Base-by-base conservation (phyloP, 2,113 vertebrate genomes). In the Actinemys pallida region DNA sequence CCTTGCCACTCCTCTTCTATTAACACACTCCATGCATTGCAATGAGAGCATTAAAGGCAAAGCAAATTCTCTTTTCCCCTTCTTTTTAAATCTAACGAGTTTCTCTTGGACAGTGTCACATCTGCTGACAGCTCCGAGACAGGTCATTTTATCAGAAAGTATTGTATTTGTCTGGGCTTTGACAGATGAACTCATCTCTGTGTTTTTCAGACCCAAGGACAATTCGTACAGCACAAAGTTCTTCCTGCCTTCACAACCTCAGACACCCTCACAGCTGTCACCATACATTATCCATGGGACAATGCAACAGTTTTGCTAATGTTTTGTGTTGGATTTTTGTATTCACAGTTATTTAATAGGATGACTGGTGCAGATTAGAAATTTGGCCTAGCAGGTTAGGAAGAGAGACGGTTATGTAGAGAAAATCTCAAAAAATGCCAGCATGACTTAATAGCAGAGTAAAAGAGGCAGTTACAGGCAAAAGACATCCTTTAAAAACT, bases 61-160 rank as follows among this genome's bases (percentile, higher is more conserved):
- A 35, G 11, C 25, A 47, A 80, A 20, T 2, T 39, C 29, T 69
- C 12, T 5, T 27, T 22, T 3, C n/a, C 1, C 22, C 81, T 59
- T 72, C 24, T 49, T 75, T 35, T 2, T 0, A 7, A 6, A 53
- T 2, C 1, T 10, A 42, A 62, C 5, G 52, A 86, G 57, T 0
- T 54, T 42, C 53, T 85, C 47, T 62, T 22, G 39, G 84, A 62
- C 31, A 17, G 31, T 35, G 31, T 42, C 53, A 57, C 13, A 85
- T 47, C 31, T 54, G 49, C 83, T 72, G 59, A 62, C 13, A 82
- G 76, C 92, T 85, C 81, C 8, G 65, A 79, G 11, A 20, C 8
- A 65, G 62, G 56, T 59, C 49, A n/a, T 81, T 53, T 20, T 81
- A 83, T 59, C 47, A 52, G 83, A 65, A 78, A 78, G 88, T 8